A percentile compares a stretch with the other conserved stretches of the same genome.
Evolutionary conservation across 2,888 invertebrate species (phyloP).

Genomic region (Mongoloraphidia duomilia): DNA sequence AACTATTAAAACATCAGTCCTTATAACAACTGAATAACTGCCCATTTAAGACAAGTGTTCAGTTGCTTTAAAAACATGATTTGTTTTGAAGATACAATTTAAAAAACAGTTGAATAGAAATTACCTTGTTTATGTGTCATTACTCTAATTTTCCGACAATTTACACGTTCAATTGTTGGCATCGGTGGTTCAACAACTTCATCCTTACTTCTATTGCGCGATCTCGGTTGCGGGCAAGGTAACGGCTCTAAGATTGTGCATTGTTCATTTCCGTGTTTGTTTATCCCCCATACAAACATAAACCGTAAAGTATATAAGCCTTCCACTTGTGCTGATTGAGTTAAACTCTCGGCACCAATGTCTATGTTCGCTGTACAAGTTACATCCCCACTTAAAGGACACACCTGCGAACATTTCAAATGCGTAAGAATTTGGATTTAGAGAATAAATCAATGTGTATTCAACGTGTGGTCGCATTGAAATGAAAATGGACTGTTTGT

Average conservation of each 20-base stretch:
- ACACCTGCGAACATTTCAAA: slow-evolving; percentile 22
- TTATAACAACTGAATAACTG: neutral
- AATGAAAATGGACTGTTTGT: too few species aligned
- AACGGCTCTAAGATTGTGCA: neutral
- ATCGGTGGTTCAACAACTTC: too few species aligned
- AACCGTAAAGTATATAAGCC: slow-evolving; percentile 20
- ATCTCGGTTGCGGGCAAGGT: neutral
- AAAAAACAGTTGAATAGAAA: too few species aligned
- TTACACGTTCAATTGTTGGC: slow-evolving; percentile 10
- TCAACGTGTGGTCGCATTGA: too few species aligned
- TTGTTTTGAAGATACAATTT: too few species aligned
- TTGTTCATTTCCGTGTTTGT: neutral
- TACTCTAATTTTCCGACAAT: slow-evolving; percentile 8
- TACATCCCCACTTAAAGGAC: slow-evolving; percentile 29
- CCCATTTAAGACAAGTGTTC: neutral
- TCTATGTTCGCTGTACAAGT: slow-evolving; percentile 30
- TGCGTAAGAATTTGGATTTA: too few species aligned
- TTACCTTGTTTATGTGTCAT: slow-evolving; percentile 9
- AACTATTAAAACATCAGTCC: too few species aligned
- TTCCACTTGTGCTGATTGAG: slow-evolving; percentile 17
- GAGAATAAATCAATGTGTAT: too few species aligned
- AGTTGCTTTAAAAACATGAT: too few species aligned
- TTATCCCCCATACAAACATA: slow-evolving; percentile 5
- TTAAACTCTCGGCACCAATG: slow-evolving; percentile 25
- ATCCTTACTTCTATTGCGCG: too few species aligned